Base-by-base conservation (phyloP, 2,888 invertebrate genomes). In the Acleris emargana region DNA sequence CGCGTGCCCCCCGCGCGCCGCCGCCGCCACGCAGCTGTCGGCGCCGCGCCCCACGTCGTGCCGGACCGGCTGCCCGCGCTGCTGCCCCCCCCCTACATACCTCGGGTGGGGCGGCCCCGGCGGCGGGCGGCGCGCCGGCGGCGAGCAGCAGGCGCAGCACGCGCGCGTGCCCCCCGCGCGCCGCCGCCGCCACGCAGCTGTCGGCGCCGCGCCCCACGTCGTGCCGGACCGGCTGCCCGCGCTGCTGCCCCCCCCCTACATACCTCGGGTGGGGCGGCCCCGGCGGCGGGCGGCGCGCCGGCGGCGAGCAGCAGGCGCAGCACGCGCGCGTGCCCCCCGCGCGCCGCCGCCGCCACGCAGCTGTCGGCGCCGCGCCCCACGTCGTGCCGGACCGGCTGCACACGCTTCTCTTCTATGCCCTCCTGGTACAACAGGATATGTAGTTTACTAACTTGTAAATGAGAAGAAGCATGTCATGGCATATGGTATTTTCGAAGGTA, bases 321-420 rank as follows among this genome's bases (percentile, higher is more conserved):
- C 58, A 97, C 95, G 52, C 96, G 73, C 68, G 70, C 72, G 81
- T 97, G 96, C 18, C 95, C 94, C 42, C 95, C 95, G 64, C 96
- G 95, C 3, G 97, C 96, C 0, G 97, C 96, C 6, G 96, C 95
- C 80, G 97, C 95, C 22, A 99, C 89, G 20, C 97, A 96, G 2
- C 97, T 97, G 87, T 98, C 98, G 16, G 94, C 94, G 64, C 95
- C 94, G 68, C 96, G 95, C 74, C 95, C 95, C 73, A 95, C 86
- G 86, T 97, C 96, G 67, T 96, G 84, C 69, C 95, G 94, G 67
- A 97, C 91, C 0, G 97, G 97, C 69, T 94, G 95, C 54, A 96
- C 89, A 6, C 63, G 59, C 47, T 55, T 54, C 58, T 62, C 66
- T 13, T 55, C 50, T 5, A 45, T 18, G 0, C 45, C 55, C 0